These are phyloP conservation scores for Lingula anatina DNA, from an alignment of 2,888 invertebrate genomes.

Conservation along the genomic window DNA sequence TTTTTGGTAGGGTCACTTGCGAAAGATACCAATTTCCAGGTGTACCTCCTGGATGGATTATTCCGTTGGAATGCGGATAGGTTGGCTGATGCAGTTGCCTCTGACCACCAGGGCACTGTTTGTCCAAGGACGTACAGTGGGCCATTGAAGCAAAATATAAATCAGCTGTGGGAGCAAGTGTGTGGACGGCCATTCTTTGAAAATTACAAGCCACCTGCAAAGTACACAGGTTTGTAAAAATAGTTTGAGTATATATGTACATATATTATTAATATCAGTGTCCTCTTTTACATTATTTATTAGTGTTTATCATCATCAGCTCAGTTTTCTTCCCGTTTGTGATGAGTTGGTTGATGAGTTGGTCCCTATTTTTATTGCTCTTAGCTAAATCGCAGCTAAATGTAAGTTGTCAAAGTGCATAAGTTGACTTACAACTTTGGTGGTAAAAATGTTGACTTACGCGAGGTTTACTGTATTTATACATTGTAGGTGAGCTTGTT, in stretches of 20 bases:
- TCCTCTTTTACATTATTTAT: too few relatives aligned
- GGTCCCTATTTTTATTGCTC: too few relatives aligned
- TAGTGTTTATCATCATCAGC: too few relatives aligned
- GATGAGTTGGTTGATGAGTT: too few relatives aligned
- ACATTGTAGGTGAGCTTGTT: neutral
- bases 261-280: too few relatives aligned
- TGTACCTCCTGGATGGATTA: slow-evolving; percentile 14
- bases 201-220: neutral
- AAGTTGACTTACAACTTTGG: too few relatives aligned
- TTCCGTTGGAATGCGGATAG: slow-evolving; percentile 15
- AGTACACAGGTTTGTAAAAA: neutral
- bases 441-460: too few relatives aligned
- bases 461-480: neutral
- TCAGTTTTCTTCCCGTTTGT: too few relatives aligned
- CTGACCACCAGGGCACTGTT: neutral
- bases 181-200: neutral
- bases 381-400: too few relatives aligned
- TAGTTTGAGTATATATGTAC: too few relatives aligned
- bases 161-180: neutral
- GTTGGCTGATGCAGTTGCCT: slow-evolving; percentile 3
- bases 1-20: slow-evolving; percentile 11
- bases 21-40: slow-evolving; percentile 12
- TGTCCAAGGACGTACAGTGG: neutral
- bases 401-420: too few relatives aligned
- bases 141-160: neutral